Percentiles rank a stretch among this genome's conserved stretches.
Evolutionary conservation across 1,140 invertebrate genomes (phyloP).

Genomic region (Ericerus pela): DNA sequence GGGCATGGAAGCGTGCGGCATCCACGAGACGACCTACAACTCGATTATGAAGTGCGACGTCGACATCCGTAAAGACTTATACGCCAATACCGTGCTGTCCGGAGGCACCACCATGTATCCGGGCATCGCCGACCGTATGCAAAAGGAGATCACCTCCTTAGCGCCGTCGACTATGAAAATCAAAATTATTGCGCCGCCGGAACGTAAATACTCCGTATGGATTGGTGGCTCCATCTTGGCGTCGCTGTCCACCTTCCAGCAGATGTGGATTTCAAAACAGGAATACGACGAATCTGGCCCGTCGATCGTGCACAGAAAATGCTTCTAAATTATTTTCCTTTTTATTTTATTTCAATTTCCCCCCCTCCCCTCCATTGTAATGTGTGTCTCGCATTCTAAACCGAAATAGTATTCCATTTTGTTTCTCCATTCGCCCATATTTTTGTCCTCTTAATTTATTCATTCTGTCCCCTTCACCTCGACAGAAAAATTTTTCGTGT

Average conservation of each 20-base stretch:
- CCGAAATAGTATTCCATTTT: too few species aligned
- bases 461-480: too few species aligned
- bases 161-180: constrained; percentile 63
- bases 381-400: too few species aligned
- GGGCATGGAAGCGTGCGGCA: constrained; percentile 89
- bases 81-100: constrained; percentile 89
- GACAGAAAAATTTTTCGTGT: too few species aligned
- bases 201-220: constrained; percentile 72
- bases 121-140: constrained; percentile 65
- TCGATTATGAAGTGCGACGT: constrained; percentile 96
- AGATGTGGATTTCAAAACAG: constrained; percentile 93
- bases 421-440: too few species aligned
- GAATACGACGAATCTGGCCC: constrained; percentile 91
- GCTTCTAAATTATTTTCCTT: constrained; percentile 59
- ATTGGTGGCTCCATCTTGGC: constrained; percentile 76
- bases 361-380: too few species aligned
- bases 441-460: too few species aligned
- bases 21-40: constrained; percentile 91
- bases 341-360: too few species aligned
- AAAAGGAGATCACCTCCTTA: constrained; percentile 59
- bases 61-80: constrained; percentile 85
- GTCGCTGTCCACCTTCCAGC: constrained; percentile 76
- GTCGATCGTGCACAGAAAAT: constrained; percentile 88
- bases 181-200: constrained; percentile 71
- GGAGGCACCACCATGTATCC: constrained; percentile 96